Evolutionary conservation across 2,888 invertebrate species (phyloP), one percentile per base, ranked within the genome.

Genomic region (Nebria salina): DNA sequence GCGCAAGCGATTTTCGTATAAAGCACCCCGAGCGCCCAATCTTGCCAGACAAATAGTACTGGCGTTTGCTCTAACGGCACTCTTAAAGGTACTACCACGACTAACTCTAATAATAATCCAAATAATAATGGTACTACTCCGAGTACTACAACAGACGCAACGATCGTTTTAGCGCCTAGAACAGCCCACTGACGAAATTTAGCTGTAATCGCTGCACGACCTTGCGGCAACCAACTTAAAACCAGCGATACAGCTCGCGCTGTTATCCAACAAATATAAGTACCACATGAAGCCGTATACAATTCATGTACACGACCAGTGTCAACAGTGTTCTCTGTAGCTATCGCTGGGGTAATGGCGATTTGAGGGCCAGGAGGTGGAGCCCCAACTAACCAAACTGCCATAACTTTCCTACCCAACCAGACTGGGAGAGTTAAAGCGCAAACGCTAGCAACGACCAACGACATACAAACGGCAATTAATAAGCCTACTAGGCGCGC

Each of bases 1-100:
- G 98, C 99, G 86, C 98, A 97, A 15, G 98, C 95, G 81, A 99
- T 98, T 91, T 99, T 99, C 1, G 98, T 98, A 88, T 99, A 98
- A 0, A 99, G 91, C 11, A 99, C 97, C 34, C 99, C 98, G 41
- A 99, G 90, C 0, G 98, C 98, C 99, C 99, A 99, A 90, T 99
- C 98, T 85, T 98, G 96, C 96, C 96, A 96, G 75, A 96, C 92
- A 87, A 96, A 96, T 81, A 96, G 90, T 54, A 96, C 95, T 0
- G 96, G 98, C 7, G 97, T 97, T 89, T 98, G 97, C 84, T 96
- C 95, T 3, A 97, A 90, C 0, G 98, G 97, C 34, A 99, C 98
- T 9, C 98, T 91, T 26, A 99, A 90, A 0, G 99, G 99, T 15
- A 98, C 95, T 20, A 99, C 96, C 25, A 97, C 91, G 3, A 97